These are phyloP conservation scores for Gorsachius goisagi DNA, from an alignment of 2,113 vertebrate species.

Conservation along the genomic window DNA sequence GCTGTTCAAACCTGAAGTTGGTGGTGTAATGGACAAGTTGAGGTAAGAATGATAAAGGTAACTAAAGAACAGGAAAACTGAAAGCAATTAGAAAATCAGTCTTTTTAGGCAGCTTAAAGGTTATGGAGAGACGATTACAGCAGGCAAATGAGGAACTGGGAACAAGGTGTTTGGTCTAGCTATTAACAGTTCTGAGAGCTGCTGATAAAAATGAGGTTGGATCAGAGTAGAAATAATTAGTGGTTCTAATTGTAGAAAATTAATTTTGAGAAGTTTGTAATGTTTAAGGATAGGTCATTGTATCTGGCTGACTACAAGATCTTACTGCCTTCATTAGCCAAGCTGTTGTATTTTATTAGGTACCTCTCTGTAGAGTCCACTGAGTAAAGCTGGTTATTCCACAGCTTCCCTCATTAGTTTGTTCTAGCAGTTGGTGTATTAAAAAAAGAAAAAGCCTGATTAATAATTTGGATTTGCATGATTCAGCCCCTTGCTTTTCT, in stretches of 20 bases:
- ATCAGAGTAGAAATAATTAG: not conserved
- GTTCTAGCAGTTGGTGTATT: not conserved
- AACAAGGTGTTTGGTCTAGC: not conserved
- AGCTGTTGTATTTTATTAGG: not conserved
- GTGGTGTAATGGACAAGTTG: not conserved
- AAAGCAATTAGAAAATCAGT: not conserved
- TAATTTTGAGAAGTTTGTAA: not conserved
- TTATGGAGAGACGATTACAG: not conserved
- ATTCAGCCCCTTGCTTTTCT: not conserved
- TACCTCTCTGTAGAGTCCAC: not conserved
- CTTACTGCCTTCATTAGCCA: not conserved
- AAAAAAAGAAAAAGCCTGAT: not conserved
- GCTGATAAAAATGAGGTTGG: not conserved
- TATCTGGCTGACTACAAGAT: not conserved
- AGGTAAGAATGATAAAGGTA: not conserved
- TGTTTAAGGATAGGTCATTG: not conserved
- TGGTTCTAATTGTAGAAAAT: not conserved
- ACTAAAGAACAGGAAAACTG: not conserved
- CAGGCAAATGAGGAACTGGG: not conserved
- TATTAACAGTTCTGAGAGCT: not conserved
- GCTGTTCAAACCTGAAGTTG: not conserved
- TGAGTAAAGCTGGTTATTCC: not conserved
- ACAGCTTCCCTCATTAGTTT: not conserved
- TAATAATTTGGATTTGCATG: not conserved
- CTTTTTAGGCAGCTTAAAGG: not conserved